Base-by-base conservation (phyloP, 2,888 invertebrate genomes). In the Napeogenes inachia region DNA sequence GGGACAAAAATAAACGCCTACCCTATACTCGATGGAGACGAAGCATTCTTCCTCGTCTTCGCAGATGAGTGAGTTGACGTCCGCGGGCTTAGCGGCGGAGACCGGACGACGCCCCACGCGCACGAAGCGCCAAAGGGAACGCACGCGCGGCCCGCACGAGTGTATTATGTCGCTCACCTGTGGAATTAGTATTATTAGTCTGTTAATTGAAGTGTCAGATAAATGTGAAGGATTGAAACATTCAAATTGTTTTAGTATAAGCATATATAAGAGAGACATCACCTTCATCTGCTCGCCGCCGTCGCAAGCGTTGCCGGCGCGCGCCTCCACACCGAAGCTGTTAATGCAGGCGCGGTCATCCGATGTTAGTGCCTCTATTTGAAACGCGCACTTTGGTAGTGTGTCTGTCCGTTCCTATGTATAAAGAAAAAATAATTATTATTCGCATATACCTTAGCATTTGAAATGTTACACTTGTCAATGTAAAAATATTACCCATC, bases 261-360 rank as follows among this genome's bases (percentile, higher is more conserved):
- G 5, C 38, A 38, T 38, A 8, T 38, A 6, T 3, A 8, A 42
- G 10, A 42, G n/a, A 45, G 53, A 45, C n/a, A 21, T 47, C 74
- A 85, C 89, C 82, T 89, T 89, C 85, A 89, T 88, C 67, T 87
- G 89, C 63, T 87, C 89, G 2, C 82, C 88, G n/a, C 89, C 88
- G 61, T 89, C 89, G 69, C 89, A 89, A 4, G 73, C 56, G 4
- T 77, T 75, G 46, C 71, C 71, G n/a, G 64, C 58, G 55, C 72
- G 85, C 0, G 85, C 81, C 64, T 86, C 88, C 8, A 86, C 75
- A 2, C 89, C 89, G 62, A 87, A 89, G 42, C 78, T 77, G 73
- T 87, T 87, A 66, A 88, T 70, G 67, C 89, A 89, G 10, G 87
- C 89, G 57, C 88, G 85, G 69, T 89, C 89, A 0, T 87, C 87